Percentiles rank a stretch among this genome's conserved stretches.
phyloP scores from a whole-genome alignment of 2,888 invertebrate genomes.

The Gortyna flavago region DNA sequence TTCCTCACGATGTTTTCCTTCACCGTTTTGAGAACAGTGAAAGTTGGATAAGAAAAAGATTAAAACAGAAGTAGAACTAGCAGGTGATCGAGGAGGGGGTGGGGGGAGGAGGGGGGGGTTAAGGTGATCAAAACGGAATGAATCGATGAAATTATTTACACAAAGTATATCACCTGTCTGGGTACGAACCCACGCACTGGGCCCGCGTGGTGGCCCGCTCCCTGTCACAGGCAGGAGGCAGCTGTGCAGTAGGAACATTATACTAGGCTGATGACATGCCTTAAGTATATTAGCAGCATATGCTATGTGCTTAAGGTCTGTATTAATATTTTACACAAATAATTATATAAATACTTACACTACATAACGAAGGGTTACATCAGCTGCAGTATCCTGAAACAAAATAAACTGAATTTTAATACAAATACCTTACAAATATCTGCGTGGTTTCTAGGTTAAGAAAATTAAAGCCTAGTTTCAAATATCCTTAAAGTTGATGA shows the following conservation, averaged over 20 bases:
- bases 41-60: no score
- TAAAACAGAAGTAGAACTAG: no score
- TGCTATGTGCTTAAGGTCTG: neutral
- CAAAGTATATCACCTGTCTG: no score
- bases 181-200: neutral
- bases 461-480: neutral
- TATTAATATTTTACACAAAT: neutral
- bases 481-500: no score
- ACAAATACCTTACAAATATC: neutral
- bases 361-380: slow-evolving; percentile 66
- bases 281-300: neutral
- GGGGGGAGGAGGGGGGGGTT: no score
- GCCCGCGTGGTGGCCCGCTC: neutral
- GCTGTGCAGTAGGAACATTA: neutral
- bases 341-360: slow-evolving; percentile 67
- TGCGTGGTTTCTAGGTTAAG: neutral
- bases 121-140: no score
- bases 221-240: neutral
- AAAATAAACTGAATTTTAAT: slow-evolving; percentile 31
- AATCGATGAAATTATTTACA: no score
- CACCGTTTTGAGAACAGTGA: no score
- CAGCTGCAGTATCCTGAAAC: slow-evolving; percentile 64
- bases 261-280: neutral
- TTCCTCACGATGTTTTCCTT: no score
- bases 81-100: no score